Evolutionary conservation across 2,888 invertebrate species (phyloP).

Genomic region (Nemurella pictetii): DNA sequence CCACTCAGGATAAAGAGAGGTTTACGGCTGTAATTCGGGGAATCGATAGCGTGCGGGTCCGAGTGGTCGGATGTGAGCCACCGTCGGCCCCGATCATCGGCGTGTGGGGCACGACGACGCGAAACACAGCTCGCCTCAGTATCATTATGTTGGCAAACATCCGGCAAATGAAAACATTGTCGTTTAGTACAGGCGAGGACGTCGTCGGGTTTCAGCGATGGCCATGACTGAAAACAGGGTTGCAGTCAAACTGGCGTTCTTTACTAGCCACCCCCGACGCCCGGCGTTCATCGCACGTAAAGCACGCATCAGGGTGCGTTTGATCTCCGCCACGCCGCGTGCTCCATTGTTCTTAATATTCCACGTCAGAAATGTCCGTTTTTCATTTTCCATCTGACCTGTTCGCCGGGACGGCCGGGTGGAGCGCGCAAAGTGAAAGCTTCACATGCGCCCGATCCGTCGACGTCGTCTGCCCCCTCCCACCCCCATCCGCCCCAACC

Average conservation of each 20-base stretch:
- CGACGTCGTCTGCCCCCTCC: not conserved
- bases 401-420: not conserved
- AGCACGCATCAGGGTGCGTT: not conserved
- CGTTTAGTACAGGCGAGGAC: not conserved
- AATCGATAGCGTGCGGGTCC: not conserved
- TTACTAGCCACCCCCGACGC: not conserved
- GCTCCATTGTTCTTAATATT: slow-evolving; percentile 11
- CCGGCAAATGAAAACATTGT: not conserved
- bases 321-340: not conserved
- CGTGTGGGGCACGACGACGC: too few species aligned
- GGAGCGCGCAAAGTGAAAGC: not conserved
- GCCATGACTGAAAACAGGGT: too few species aligned
- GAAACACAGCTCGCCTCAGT: not conserved
- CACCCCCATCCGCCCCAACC: not conserved
- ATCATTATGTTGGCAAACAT: not conserved
- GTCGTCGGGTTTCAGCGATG: too few species aligned
- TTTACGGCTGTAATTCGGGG: not conserved
- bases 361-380: slow-evolving; percentile 4
- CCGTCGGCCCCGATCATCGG: not conserved
- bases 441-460: not conserved
- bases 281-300: not conserved
- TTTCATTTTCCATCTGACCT: slow-evolving; percentile 28
- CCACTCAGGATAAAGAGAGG: not conserved
- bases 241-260: too few species aligned
- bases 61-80: not conserved